Percentiles rank a stretch among this genome's conserved stretches.
Conservation (phyloP, 1,140 invertebrate genomes). For the Rhagoletis pomonella region DNA sequence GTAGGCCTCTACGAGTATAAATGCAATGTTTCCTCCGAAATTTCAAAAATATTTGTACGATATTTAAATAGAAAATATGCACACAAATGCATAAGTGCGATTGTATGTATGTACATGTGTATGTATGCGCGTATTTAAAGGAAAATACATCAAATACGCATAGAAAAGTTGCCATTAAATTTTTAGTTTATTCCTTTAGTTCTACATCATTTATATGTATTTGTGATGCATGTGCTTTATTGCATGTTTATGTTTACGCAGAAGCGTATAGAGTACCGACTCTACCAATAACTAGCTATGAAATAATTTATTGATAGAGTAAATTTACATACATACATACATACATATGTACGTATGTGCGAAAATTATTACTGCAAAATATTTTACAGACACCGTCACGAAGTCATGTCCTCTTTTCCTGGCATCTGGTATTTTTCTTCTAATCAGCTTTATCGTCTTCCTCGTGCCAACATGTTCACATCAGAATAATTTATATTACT, state of each 20-base stretch:
- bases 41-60: too few species aligned
- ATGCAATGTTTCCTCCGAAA: too few species aligned
- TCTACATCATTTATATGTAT: background rate
- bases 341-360: background rate
- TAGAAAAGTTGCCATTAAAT: too few species aligned
- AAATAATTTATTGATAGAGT: too few species aligned
- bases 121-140: background rate
- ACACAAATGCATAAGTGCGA: background rate
- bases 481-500: constrained; percentile 78
- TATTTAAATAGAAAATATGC: background rate
- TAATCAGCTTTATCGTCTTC: constrained; percentile 80
- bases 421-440: constrained; percentile 78
- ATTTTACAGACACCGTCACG: constrained; percentile 80
- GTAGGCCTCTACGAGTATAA: too few species aligned
- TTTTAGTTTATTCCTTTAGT: background rate
- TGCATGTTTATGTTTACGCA: too few species aligned
- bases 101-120: background rate
- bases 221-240: too few species aligned
- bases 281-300: too few species aligned
- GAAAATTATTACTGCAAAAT: background rate
- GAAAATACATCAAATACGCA: too few species aligned
- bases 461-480: constrained; percentile 78
- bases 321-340: too few species aligned
- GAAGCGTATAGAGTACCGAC: too few species aligned
- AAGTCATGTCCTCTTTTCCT: constrained; percentile 80